These are phyloP conservation scores for Zaprionus lachaisei DNA, from an alignment of 1,140 invertebrate genomes.

Conservation along the genomic window DNA sequence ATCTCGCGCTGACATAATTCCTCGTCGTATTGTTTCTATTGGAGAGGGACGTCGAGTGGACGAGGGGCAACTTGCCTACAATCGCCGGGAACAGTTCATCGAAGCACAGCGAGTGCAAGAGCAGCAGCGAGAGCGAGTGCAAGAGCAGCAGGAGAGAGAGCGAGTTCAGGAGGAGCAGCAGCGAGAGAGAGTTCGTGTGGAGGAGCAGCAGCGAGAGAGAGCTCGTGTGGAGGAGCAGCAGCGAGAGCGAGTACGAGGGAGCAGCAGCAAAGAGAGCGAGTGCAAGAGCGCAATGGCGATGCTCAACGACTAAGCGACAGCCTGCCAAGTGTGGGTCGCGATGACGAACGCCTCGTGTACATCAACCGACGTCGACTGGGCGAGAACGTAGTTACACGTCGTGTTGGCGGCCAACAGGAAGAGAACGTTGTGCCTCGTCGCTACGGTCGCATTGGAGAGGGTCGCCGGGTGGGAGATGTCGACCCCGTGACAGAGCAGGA, in stretches of 20 bases:
- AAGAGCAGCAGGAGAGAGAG: neutral
- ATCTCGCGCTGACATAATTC: neutral
- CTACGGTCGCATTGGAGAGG: slow-evolving; percentile 46
- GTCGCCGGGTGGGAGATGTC: slow-evolving; percentile 48
- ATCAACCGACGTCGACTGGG: slow-evolving; percentile 29
- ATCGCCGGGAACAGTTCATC: slow-evolving; percentile 54
- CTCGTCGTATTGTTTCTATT: slow-evolving; percentile 32
- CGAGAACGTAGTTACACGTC: slow-evolving; percentile 6
- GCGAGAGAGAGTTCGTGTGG: neutral
- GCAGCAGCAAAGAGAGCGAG: neutral
- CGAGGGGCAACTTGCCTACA: slow-evolving; percentile 33
- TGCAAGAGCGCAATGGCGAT: neutral
- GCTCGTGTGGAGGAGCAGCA: neutral
- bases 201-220: neutral
- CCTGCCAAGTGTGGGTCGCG: slow-evolving; percentile 16
- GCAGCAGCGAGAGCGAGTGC: neutral
- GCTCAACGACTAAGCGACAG: neutral
- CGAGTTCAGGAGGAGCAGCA: neutral
- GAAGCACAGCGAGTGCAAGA: slow-evolving; percentile 34
- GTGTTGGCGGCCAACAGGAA: neutral
- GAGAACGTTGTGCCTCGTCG: slow-evolving; percentile 11
- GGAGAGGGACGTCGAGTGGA: slow-evolving; percentile 57
- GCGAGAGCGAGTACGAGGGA: neutral
- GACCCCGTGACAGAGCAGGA: slow-evolving; percentile 47
- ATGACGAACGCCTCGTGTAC: slow-evolving; percentile 58